Conservation (phyloP, 2,113 vertebrate genomes). For the Saguinus midas region DNA sequence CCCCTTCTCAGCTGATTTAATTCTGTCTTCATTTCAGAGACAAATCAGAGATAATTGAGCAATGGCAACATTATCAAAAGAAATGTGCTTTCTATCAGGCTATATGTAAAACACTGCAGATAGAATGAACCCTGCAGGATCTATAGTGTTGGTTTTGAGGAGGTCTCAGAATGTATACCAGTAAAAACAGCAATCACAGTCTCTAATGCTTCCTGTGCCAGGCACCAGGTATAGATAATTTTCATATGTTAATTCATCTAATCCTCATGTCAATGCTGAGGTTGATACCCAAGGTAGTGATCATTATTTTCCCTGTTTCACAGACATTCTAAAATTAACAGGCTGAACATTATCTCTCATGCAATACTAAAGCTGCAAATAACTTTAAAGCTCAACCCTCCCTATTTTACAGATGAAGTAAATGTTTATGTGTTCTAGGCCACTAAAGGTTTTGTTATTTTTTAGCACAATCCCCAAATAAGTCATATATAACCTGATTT, state of each 20-base stretch:
- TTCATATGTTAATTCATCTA: not conserved
- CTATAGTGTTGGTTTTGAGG: not conserved
- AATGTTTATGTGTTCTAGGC: not conserved
- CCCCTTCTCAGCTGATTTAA: not conserved
- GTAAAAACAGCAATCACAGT: not conserved
- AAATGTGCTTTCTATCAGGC: not conserved
- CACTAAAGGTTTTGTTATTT: constrained; percentile 22
- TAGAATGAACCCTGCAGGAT: not conserved
- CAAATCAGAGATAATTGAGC: not conserved
- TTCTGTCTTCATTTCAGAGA: not conserved
- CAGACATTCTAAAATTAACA: not conserved
- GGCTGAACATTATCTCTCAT: not conserved
- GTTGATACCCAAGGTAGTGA: not conserved
- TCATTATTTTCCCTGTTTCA: not conserved
- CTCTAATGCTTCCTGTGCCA: not conserved
- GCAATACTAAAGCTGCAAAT: not conserved
- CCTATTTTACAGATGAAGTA: not conserved
- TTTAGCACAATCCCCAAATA: not conserved
- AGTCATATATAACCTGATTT: not conserved
- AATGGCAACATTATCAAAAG: not conserved
- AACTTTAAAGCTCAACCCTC: not conserved
- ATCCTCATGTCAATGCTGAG: not conserved
- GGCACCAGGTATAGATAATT: not conserved
- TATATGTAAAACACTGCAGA: not conserved
- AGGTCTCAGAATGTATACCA: not conserved